phyloP scores from a whole-genome alignment of 2,113 vertebrate species.

The Malurus melanocephalus region DNA sequence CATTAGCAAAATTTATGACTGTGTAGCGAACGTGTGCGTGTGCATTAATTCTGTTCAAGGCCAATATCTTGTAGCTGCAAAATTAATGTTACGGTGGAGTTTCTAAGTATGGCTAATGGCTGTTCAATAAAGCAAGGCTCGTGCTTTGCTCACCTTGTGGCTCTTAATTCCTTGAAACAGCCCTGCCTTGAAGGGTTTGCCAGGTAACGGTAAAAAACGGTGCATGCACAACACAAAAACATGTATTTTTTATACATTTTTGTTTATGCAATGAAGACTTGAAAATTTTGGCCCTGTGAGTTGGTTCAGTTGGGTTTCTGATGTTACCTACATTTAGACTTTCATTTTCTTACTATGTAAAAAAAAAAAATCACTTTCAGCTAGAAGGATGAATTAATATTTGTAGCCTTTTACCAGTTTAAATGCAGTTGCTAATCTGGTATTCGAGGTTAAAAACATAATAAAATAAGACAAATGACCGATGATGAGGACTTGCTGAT shows the following conservation, averaged over 20 bases:
- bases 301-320: not conserved
- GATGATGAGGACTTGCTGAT: accelerated
- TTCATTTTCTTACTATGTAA: not conserved
- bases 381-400: not conserved
- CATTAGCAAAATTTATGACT: conserved; percentile 21
- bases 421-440: not conserved
- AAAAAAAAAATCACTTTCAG: not conserved
- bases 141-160: not conserved
- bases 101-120: not conserved
- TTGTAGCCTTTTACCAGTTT: not conserved
- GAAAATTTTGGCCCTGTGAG: not conserved
- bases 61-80: not conserved
- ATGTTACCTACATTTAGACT: not conserved
- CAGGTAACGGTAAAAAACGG: not conserved
- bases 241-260: not conserved
- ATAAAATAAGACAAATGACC: not conserved
- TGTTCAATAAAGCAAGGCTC: not conserved
- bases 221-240: accelerated
- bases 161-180: not conserved
- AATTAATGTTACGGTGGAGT: not conserved
- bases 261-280: not conserved
- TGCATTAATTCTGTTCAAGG: conserved; percentile 1
- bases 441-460: not conserved
- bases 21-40: not conserved
- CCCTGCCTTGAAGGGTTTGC: not conserved